A percentile compares a stretch with the other conserved stretches of the same genome.
phyloP scores from a whole-genome alignment of 2,113 vertebrate genomes.

The Acanthisitta chloris region DNA sequence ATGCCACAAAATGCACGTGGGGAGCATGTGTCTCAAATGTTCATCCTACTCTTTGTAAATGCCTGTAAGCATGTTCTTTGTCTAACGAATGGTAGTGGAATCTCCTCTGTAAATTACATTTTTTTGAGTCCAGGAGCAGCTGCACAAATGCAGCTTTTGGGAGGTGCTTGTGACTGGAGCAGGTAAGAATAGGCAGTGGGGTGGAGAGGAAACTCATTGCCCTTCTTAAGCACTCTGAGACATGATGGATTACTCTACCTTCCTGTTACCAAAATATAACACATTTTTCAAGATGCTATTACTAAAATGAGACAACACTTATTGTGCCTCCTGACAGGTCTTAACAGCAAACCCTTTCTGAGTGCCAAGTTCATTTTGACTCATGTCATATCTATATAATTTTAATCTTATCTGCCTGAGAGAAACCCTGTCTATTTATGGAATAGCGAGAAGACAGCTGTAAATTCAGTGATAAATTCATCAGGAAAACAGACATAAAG shows the following conservation, averaged over 20 bases:
- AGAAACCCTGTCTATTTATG: neutral
- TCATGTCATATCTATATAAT: neutral
- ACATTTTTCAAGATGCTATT: neutral
- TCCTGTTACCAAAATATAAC: neutral
- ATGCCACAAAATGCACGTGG: neutral
- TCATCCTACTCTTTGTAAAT: neutral
- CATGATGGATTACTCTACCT: neutral
- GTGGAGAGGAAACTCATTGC: neutral
- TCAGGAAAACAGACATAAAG: neutral
- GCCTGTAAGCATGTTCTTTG: rapidly evolving
- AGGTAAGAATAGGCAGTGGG: neutral
- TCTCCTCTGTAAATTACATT: neutral
- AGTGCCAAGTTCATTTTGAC: neutral
- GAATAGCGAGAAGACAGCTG: neutral
- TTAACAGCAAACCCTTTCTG: neutral
- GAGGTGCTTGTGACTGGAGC: neutral
- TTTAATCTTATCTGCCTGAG: neutral
- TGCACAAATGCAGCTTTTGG: neutral
- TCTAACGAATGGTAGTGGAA: neutral
- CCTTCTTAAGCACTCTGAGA: neutral
- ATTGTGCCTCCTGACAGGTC: neutral
- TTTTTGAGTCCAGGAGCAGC: neutral
- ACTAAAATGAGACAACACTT: neutral
- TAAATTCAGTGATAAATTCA: neutral
- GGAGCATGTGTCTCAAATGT: rapidly evolving